Base-by-base conservation (phyloP, 2,797 vertebrate genomes). In the Antennarius maculatus region DNA sequence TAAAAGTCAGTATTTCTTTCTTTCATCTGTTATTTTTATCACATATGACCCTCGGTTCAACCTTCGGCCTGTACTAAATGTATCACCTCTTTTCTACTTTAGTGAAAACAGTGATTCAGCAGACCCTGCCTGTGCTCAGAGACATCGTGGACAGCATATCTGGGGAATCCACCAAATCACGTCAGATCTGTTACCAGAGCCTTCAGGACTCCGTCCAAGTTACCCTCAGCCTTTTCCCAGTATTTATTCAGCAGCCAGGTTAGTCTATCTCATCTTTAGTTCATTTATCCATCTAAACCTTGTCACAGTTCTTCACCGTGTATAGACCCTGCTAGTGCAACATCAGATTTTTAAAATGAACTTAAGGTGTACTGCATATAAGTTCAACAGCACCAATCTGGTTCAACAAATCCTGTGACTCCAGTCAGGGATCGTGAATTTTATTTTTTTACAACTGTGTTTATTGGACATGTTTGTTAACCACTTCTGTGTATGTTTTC, bases 201-300 rank as follows among this genome's bases (percentile, higher is more conserved):
- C 91, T 99, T 73, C 97, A 99, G 91, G 98, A 98, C 82, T 96
- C 97, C 0, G 96, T 98, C 77, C 97, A 99, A 92, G 95, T 99
- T 80, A 96, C 97, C 18, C 94, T 99, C 80, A 93, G 93, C 77
- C 96, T 99, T 77, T 98, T 99, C 83, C 96, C 96, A 49, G 92
- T 94, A 77, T 98, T 97, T 87, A 98, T 99, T 89, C 97, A 99
- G 89, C 97, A 99, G 86, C 94, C 96, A 93, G 97, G 98, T 99
- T 89, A 86, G 92, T 76, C 34, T 54, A 9, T 62, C 4, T 51
- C n/a, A 42, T 45, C 12, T 17, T 1, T 3, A 7, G 7, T 27
- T 18, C 39, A 15, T 11, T 11, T 41, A 8, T 15, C 34, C 10
- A 41, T 16, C 27, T 29, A 8, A 2, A 46, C 14, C 17, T 43